Base-by-base conservation (phyloP, 2,888 invertebrate species). In the Lithophane socia region DNA sequence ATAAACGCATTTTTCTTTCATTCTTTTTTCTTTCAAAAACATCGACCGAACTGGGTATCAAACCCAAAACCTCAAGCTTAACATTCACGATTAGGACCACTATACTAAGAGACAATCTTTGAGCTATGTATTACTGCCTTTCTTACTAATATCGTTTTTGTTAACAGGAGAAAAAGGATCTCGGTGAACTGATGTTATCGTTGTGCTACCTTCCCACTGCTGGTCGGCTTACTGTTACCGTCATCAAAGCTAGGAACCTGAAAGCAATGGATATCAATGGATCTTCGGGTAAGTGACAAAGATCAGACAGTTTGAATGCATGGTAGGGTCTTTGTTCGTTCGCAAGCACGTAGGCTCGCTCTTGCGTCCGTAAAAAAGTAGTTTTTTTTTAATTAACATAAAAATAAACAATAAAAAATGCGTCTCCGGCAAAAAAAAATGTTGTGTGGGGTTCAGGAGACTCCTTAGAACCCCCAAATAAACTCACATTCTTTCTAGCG, bases 231-330 rank as follows among this genome's bases (percentile, higher is more conserved):
- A 99, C 99, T 0, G 98, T 99, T 42, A 99, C 99, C 0, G 97
- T 99, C 64, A 98, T 99, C 87, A 99, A 99, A 94, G 99, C 98
- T 1, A 97, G 99, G 85, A 99, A 99, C 92, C 97, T 99, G 29
- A 98, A 99, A 92, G 98, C 99, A 52, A 99, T 99, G 98, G 99
- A 99, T 92, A 99, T 99, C 89, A 99, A 99, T 58, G 99, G 99
- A 87, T 98, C 98, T 52, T 99, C 99, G 89, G 99, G 99, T 98
- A 92, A 94, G 94, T 86, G n/a, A 3, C 2, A 8, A 12, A 65
- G 8, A 44, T 44, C 0, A 7, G 24, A 52, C 37, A 29, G 21
- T 44, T 60, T 37, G 37, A 5, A 37, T 3, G 0, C 4, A 3
- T 4, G 5, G 5, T 5, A 37, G 37, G 5, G 37, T 37, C 4